Evolutionary conservation across 2,888 invertebrate species (phyloP).

Genomic region (Ptychoptera contaminata): DNA sequence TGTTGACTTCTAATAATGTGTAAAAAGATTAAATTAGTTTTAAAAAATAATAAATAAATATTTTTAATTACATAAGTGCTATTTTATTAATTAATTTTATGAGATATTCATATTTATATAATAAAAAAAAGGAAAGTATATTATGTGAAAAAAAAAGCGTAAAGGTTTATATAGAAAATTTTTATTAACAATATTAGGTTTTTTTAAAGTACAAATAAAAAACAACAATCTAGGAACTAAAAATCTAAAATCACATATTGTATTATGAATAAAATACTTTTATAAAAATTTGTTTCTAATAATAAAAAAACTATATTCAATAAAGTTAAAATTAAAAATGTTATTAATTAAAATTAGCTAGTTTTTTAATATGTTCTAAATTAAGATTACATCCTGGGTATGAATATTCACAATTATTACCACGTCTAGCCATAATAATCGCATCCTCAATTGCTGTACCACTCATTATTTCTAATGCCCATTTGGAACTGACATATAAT

Average conservation of each 20-base stretch:
- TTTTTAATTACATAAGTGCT: background rate
- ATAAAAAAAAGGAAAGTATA: background rate
- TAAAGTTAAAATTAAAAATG: background rate
- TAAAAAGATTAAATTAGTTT: background rate
- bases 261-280: background rate
- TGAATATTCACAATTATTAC: conserved; percentile 27
- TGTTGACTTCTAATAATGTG: background rate
- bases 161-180: background rate
- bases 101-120: background rate
- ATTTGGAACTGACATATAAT: conserved; percentile 26
- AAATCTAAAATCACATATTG: background rate
- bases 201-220: background rate
- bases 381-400: conserved; percentile 31
- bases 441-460: conserved; percentile 39
- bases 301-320: background rate
- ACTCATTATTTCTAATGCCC: conserved; percentile 28
- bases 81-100: background rate
- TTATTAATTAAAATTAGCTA: background rate
- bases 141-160: background rate
- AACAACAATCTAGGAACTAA: background rate
- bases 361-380: background rate
- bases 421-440: conserved; percentile 31
- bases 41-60: background rate
- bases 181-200: background rate
- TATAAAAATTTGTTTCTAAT: background rate